A percentile compares a stretch with the other conserved stretches of the same genome.
Evolutionary conservation across 2,797 vertebrate species (phyloP).

Genomic region (Hafferia zeledoni): DNA sequence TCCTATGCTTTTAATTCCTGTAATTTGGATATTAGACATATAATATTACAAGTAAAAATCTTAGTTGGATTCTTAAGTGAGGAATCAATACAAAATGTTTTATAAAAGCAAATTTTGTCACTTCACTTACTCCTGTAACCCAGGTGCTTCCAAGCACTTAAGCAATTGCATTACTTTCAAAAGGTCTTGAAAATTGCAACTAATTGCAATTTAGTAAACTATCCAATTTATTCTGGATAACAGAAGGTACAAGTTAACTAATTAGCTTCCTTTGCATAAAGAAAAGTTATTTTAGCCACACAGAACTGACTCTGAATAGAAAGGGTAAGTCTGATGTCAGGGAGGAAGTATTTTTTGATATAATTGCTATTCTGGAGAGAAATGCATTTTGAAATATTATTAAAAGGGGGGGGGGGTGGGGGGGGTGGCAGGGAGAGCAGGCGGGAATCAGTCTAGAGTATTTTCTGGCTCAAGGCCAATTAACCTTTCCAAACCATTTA

Average conservation of each 20-base stretch:
- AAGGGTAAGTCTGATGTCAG: background rate
- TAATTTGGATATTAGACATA: background rate
- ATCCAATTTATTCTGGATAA: background rate
- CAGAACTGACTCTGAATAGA: background rate
- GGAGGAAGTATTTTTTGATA: background rate
- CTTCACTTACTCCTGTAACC: background rate
- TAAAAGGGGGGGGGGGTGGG: accelerated
- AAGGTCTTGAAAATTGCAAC: background rate
- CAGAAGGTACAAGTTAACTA: background rate
- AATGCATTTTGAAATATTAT: background rate
- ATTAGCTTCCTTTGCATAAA: background rate
- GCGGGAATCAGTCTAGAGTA: background rate
- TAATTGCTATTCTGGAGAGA: background rate
- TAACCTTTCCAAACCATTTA: background rate
- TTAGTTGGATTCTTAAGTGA: background rate
- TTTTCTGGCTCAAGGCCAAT: background rate
- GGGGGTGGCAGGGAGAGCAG: accelerated
- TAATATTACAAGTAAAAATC: background rate
- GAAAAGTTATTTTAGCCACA: background rate
- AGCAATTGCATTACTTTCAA: background rate
- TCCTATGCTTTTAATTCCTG: background rate
- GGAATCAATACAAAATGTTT: background rate
- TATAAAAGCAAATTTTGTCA: background rate
- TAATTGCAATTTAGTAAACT: constrained; percentile 15
- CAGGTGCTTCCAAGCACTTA: background rate